Evolutionary conservation across 2,797 vertebrate species (phyloP).

Genomic region (Cyclopterus lumpus): DNA sequence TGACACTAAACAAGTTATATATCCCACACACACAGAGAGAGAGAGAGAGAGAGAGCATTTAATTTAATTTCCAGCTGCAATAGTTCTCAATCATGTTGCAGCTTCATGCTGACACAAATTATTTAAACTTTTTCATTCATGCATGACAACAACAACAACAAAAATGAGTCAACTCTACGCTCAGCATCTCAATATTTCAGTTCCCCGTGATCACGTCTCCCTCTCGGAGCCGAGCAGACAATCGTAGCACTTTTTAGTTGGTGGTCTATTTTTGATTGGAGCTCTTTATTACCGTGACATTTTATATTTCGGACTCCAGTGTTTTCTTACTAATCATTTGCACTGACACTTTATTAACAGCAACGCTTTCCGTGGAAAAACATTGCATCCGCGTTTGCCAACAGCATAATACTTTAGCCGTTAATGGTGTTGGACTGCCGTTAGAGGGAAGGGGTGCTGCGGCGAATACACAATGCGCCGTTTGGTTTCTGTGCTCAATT

Average conservation of each 20-base stretch:
- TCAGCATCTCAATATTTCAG: slow-evolving; percentile 8
- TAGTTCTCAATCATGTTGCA: not conserved
- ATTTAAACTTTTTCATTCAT: slow-evolving; percentile 24
- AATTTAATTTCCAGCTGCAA: not conserved
- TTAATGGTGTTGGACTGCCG: not conserved
- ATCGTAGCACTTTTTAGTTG: not conserved
- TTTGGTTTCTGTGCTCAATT: slow-evolving; percentile 5
- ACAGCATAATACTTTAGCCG: not conserved
- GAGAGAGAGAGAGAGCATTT: not conserved
- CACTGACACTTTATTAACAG: not conserved
- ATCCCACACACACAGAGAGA: not conserved
- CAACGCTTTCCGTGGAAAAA: not conserved
- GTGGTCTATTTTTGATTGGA: not conserved
- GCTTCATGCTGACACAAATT: not conserved
- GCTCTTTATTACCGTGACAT: not conserved
- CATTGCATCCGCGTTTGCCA: slow-evolving; percentile 9
- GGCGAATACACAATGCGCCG: not conserved
- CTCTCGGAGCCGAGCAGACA: not conserved
- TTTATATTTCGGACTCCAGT: not conserved
- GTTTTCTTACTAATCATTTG: not conserved
- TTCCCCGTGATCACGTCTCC: not conserved
- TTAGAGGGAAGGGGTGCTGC: not conserved
- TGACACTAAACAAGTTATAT: not conserved
- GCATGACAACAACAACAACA: not conserved
- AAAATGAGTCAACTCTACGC: not conserved